Conservation (phyloP, 92 coral and sea anemone species). For the Bergia puertoricense region DNA sequence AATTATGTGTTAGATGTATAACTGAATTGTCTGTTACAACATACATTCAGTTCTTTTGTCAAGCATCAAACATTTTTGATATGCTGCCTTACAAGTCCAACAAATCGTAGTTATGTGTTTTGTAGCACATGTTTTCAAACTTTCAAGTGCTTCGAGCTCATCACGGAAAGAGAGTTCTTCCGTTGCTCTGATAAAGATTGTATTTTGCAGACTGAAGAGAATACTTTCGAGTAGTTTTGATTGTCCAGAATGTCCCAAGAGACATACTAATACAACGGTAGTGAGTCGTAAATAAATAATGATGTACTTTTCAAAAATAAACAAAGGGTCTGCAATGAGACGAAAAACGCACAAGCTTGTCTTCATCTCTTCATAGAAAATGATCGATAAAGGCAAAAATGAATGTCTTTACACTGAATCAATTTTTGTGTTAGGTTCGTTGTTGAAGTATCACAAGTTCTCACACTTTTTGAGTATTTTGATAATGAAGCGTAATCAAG, state of each 20-base stretch:
- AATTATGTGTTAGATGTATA: too few species aligned
- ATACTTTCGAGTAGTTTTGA: not conserved
- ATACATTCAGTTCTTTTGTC: too few species aligned
- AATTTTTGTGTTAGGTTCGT: not conserved
- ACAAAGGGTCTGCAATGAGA: not conserved
- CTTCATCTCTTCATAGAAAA: not conserved
- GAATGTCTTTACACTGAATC: not conserved
- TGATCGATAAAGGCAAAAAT: not conserved
- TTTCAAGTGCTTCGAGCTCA: too few species aligned
- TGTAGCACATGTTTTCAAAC: too few species aligned
- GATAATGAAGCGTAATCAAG: not conserved
- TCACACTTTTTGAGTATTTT: too few species aligned
- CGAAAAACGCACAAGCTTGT: not conserved
- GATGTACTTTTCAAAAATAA: not conserved
- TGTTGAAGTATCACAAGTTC: not conserved
- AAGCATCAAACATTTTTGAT: too few species aligned
- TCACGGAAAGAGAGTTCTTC: too few species aligned
- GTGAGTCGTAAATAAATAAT: not conserved
- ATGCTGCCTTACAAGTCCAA: too few species aligned
- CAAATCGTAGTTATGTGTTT: too few species aligned
- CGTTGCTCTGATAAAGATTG: too few species aligned
- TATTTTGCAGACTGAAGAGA: too few species aligned
- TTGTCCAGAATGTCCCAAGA: not conserved
- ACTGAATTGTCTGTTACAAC: too few species aligned
- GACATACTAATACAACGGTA: not conserved